A percentile compares a stretch with the other conserved stretches of the same genome.
These are phyloP conservation scores for Chalcis sispes DNA, from an alignment of 2,888 invertebrate genomes.

Conservation along the genomic window DNA sequence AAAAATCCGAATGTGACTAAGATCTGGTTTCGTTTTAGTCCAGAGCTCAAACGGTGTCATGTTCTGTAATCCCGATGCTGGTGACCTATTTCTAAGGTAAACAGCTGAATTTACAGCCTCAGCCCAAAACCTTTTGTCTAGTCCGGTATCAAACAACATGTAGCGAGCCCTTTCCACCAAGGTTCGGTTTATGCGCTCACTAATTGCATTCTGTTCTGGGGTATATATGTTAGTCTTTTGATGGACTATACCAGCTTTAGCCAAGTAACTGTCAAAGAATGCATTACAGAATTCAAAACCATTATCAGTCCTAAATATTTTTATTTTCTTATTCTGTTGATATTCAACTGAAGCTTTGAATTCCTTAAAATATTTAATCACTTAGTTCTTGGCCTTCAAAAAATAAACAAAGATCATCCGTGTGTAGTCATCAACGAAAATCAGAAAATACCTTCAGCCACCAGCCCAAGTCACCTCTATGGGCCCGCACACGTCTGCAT, in stretches of 20 bases:
- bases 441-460: too few relatives aligned
- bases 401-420: too few relatives aligned
- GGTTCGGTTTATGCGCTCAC: conserved; percentile 22
- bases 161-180: conserved; percentile 35
- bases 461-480: too few relatives aligned
- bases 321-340: conserved; percentile 41
- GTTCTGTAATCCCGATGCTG: too few relatives aligned
- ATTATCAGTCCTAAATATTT: conserved; percentile 50
- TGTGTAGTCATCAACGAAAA: too few relatives aligned
- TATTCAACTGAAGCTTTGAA: too few relatives aligned
- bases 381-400: too few relatives aligned
- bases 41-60: too few relatives aligned
- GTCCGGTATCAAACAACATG: neutral
- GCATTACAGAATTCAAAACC: conserved; percentile 48
- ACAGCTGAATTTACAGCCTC: conserved; percentile 62
- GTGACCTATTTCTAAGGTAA: conserved; percentile 68
- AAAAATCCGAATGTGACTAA: too few relatives aligned
- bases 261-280: neutral
- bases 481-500: too few relatives aligned
- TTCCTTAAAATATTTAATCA: too few relatives aligned
- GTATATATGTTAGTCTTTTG: conserved; percentile 51
- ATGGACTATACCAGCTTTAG: conserved; percentile 40
- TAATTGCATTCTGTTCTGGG: conserved; percentile 63
- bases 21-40: too few relatives aligned
- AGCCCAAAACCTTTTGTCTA: conserved; percentile 56